Percentiles rank a stretch among this genome's conserved stretches.
Conservation (phyloP, 2,888 invertebrate genomes). For the Ctena decussata region DNA sequence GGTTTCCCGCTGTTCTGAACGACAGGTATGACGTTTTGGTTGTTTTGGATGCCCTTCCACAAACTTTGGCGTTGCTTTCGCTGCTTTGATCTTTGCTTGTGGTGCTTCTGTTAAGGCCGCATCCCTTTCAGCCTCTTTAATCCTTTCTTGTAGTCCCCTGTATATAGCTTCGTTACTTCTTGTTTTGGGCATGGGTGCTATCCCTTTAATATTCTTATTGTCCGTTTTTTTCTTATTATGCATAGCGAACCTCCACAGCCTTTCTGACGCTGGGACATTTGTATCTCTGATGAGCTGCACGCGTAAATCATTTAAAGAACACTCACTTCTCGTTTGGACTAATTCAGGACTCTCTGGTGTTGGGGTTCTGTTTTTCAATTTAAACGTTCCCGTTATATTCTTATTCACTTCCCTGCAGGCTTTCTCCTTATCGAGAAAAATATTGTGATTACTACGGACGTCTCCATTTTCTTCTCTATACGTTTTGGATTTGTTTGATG, state of each 20-base stretch:
- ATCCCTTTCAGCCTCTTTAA: constrained; percentile 33
- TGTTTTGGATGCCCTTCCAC: neutral
- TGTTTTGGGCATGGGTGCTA: constrained; percentile 12
- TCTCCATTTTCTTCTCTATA: neutral
- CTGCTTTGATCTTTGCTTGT: neutral
- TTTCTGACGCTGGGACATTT: constrained; percentile 47
- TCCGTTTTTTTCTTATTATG: constrained; percentile 40
- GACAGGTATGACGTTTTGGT: neutral
- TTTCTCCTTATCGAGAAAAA: neutral
- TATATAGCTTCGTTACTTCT: constrained; percentile 58
- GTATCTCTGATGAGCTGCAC: constrained; percentile 37
- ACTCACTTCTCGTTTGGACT: constrained; percentile 49
- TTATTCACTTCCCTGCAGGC: neutral
- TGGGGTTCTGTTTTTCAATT: neutral
- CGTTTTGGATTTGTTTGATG: neutral
- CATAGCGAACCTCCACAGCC: constrained; percentile 61
- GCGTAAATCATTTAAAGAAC: constrained; percentile 35
- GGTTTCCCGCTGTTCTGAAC: too few relatives aligned
- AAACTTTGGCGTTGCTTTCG: neutral
- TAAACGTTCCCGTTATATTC: too few relatives aligned
- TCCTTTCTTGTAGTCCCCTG: constrained; percentile 36
- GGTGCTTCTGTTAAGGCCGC: neutral
- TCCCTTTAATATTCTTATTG: neutral
- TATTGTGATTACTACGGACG: neutral
- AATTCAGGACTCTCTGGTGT: neutral